phyloP scores from a whole-genome alignment of 2,888 invertebrate genomes.

The Eupithecia exiguata region DNA sequence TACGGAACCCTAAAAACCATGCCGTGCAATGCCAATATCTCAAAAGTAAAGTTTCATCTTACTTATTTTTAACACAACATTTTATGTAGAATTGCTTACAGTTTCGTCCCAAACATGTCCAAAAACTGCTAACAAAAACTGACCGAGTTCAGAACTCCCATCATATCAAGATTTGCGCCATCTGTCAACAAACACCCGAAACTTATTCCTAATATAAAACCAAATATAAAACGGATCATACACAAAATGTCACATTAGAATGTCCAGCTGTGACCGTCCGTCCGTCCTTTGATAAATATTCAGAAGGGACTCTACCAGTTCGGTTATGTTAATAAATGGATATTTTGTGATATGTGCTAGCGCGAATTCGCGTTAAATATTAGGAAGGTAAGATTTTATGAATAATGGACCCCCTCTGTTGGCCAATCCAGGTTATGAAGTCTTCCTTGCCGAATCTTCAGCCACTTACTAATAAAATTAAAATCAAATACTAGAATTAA shows the following conservation, averaged over 20 bases:
- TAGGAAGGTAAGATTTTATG: not conserved
- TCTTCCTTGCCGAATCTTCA: no score
- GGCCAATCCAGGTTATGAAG: no score
- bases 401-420: not conserved
- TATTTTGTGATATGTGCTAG: conserved; percentile 24
- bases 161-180: conserved; percentile 12
- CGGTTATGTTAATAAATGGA: conserved; percentile 41
- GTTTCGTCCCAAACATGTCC: not conserved
- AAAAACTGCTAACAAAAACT: not conserved
- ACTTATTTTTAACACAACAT: no score
- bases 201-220: conserved; percentile 14
- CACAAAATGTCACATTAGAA: conserved; percentile 23
- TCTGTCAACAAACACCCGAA: conserved; percentile 12
- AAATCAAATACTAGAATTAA: no score
- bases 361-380: conserved; percentile 5
- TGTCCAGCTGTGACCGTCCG: conserved; percentile 48
- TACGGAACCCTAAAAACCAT: no score
- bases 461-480: no score
- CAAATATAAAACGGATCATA: conserved; percentile 16
- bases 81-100: no score
- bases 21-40: no score
- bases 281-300: conserved; percentile 62
- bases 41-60: no score
- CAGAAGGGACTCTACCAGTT: conserved; percentile 53
- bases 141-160: not conserved